Evolutionary conservation across 2,113 vertebrate species (phyloP), one percentile per base, ranked within the genome.

Genomic region (Austrofundulus limnaeus): DNA sequence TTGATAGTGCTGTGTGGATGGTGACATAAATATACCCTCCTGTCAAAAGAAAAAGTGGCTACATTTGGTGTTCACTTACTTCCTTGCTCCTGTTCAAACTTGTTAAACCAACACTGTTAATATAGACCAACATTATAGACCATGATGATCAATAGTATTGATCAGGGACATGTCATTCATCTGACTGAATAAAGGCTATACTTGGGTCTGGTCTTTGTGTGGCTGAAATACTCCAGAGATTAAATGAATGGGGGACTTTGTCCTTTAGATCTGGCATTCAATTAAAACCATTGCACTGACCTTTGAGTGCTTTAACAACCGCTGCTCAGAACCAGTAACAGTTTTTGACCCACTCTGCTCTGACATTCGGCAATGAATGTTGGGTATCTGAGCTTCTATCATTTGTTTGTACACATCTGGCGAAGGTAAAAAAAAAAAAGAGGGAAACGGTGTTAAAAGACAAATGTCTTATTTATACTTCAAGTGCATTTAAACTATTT

Each of bases 361-460:
- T 10, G 19, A 21, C 19, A 55, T 10, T 51, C 49, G 3, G 3
- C 47, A 14, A 52, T 21, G 7, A 38, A 21, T 15, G 16, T 16
- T 25, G 50, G 45, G 34, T 28, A 34, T 80, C 64, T 51, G 25
- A 45, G 7, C 14, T 55, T 51, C 54, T 64, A 53, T 52, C 42
- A 1, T 57, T 67, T 64, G 25, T 74, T 19, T 61, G 31, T 50
- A 37, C 42, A 31, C 25, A 50, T 66, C 13, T 28, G 21, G 70
- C 43, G 57, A 65, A 47, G 54, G 72, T 68, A 49, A 62, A 59
- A 71, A 76, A 69, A 49, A 7, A 66, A 55, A 45, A 85, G 54
- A 65, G 34, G 65, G 57, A 56, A 65, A 63, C 62, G 72, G 67
- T 43, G 68, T 42, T 60, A 46, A 39, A 62, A 72, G 48, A 66